Conservation (phyloP, 2,888 invertebrate genomes). For the Drosophila macrothrix region DNA sequence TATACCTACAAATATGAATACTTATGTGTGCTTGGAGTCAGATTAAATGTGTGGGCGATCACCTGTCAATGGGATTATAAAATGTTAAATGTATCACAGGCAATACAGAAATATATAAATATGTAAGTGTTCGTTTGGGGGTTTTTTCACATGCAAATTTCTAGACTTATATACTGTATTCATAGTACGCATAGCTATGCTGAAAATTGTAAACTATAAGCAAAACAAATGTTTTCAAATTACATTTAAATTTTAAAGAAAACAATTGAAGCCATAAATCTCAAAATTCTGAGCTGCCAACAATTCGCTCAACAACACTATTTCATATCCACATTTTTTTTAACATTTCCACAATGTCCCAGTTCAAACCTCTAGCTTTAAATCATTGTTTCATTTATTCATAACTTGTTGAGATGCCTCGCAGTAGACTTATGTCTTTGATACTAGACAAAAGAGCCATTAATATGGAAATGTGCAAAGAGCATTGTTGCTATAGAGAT, state of each 20-base stretch:
- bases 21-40: background rate
- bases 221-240: background rate
- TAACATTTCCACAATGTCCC: background rate
- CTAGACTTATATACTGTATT: background rate
- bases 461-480: slow-evolving; percentile 14
- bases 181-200: background rate
- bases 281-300: background rate
- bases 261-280: background rate
- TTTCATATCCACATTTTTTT: background rate
- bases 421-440: slow-evolving; percentile 6
- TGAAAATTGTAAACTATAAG: background rate
- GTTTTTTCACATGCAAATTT: background rate
- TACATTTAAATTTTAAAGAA: background rate
- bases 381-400: slow-evolving; percentile 1
- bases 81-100: background rate
- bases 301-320: background rate
- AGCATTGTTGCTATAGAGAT: slow-evolving; percentile 1
- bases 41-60: background rate
- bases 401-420: slow-evolving; percentile 3
- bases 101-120: background rate
- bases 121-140: background rate
- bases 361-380: background rate
- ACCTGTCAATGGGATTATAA: slow-evolving; percentile 12
- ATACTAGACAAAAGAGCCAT: slow-evolving; percentile 18
- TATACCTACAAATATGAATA: slow-evolving; percentile 22